Evolutionary conservation across 2,797 vertebrate genomes (phyloP).

Genomic region (Tokudaia muenninki): DNA sequence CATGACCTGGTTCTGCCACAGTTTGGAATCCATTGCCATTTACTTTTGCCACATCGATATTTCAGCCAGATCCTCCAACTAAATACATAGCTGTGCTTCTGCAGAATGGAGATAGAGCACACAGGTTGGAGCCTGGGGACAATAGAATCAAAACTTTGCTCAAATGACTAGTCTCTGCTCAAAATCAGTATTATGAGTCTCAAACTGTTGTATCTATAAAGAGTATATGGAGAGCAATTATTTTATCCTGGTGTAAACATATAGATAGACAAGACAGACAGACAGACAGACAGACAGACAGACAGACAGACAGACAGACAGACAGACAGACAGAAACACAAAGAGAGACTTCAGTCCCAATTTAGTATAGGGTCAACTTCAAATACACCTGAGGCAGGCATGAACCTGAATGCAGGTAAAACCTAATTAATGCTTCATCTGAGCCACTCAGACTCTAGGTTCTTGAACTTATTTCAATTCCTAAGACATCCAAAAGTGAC

Average conservation of each 20-base stretch:
- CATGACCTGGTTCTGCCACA: background rate
- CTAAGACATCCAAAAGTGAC: background rate
- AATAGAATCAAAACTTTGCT: background rate
- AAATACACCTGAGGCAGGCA: background rate
- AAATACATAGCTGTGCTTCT: background rate
- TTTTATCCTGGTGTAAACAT: background rate
- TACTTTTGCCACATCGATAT: background rate
- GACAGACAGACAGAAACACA: background rate
- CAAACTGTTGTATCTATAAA: conserved; percentile 1
- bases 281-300: background rate
- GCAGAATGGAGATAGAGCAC: background rate
- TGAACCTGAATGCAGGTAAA: background rate
- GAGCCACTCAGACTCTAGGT: background rate
- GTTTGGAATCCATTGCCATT: background rate
- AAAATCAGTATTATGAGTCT: background rate
- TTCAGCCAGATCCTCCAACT: background rate
- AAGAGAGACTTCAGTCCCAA: background rate
- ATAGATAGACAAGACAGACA: background rate
- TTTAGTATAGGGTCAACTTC: background rate
- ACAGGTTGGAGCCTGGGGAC: background rate
- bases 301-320: background rate
- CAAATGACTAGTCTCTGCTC: background rate
- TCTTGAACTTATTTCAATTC: background rate
- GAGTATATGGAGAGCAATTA: background rate
- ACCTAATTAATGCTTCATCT: background rate